Evolutionary conservation across 35 echinoderm and acorn worm species (phyloP).

Genomic region (Eucidaris tribuloides): DNA sequence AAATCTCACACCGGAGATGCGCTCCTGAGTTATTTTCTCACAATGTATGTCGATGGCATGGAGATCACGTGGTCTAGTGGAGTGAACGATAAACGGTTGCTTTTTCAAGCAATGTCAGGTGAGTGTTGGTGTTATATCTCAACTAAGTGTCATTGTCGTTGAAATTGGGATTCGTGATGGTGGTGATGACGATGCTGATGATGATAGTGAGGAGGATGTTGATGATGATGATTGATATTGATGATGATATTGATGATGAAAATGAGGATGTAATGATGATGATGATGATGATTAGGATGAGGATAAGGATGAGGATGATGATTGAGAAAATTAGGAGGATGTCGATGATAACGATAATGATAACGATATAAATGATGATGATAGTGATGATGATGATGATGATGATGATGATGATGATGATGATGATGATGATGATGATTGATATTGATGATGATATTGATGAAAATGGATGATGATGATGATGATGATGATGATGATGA

Average conservation of each 20-base stretch:
- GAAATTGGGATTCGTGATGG: background rate
- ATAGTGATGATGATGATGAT: background rate
- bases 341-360: no score
- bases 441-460: background rate
- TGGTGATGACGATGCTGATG: no score
- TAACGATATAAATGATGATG: no score
- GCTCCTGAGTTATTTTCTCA: constrained; percentile 76
- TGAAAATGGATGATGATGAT: no score
- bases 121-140: background rate
- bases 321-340: no score
- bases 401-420: background rate
- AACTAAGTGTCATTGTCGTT: background rate
- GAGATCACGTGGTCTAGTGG: constrained; percentile 78
- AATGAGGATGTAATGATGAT: no score
- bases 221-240: no score
- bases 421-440: no score
- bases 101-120: constrained; percentile 69
- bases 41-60: constrained; percentile 74
- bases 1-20: constrained; percentile 62
- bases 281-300: no score
- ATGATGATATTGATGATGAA: background rate
- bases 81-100: constrained; percentile 38
- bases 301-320: no score
- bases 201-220: no score
- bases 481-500: no score